A percentile compares a stretch with the other conserved stretches of the same genome.
These are phyloP conservation scores for Micoletzkya japonica DNA, from an alignment of 2,888 invertebrate species.

Conservation along the genomic window DNA sequence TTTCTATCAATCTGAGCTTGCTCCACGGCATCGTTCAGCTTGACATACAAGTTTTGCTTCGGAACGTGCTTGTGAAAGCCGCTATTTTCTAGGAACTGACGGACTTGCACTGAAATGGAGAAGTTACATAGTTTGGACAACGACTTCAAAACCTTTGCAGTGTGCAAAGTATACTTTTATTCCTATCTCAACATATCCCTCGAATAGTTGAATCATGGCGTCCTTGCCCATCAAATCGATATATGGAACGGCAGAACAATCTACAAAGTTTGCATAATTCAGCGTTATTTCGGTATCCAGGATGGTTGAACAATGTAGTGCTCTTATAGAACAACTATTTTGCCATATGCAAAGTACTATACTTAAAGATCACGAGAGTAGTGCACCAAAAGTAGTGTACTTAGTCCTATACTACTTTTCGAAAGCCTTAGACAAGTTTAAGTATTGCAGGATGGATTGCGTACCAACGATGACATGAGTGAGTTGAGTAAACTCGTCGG, in stretches of 20 bases:
- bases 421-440: neutral
- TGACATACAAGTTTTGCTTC: slow-evolving; percentile 44
- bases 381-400: too few relatives aligned
- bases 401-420: too few relatives aligned
- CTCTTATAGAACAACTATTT: too few relatives aligned
- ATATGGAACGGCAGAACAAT: slow-evolving; percentile 64
- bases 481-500: slow-evolving; percentile 31
- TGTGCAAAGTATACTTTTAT: slow-evolving; percentile 50
- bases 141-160: slow-evolving; percentile 43
- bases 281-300: too few relatives aligned
- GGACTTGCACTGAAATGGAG: slow-evolving; percentile 44
- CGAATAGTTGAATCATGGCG: slow-evolving; percentile 41
- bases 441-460: too few relatives aligned
- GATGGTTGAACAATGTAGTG: too few relatives aligned
- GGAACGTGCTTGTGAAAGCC: slow-evolving; percentile 53
- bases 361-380: too few relatives aligned
- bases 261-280: too few relatives aligned
- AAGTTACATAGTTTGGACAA: neutral
- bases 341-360: too few relatives aligned
- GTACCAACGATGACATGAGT: slow-evolving; percentile 50
- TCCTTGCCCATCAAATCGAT: slow-evolving; percentile 59
- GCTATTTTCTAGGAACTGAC: slow-evolving; percentile 49
- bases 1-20: slow-evolving; percentile 41
- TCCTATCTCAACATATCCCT: slow-evolving; percentile 44
- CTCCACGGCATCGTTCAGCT: slow-evolving; percentile 50